Evolutionary conservation across 2,113 vertebrate species (phyloP), one percentile per base, ranked within the genome.

Genomic region (Periophthalmus modestus): DNA sequence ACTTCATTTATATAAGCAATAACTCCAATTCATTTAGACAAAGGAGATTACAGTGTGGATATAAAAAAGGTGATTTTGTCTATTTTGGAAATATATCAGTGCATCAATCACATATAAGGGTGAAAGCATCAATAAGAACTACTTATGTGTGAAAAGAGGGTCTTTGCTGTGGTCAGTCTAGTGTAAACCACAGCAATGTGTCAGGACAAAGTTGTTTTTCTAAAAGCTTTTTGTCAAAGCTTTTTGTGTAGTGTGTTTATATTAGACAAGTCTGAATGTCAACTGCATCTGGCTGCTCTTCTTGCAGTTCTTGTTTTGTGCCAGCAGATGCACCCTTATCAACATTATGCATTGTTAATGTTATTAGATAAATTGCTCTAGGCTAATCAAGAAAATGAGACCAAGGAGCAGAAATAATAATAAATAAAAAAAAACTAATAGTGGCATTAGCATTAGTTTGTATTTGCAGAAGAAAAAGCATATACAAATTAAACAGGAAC

Each of bases 391-490:
- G 33, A 13, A 81, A 71, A 75, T 28, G 52, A 75, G 24, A 63
- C 9, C 7, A 67, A 43, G 39, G 59, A 67, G 46, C 55, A 19
- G 66, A 61, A 65, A 66, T 34, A 75, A 73, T 62, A 72, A n/a
- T n/a, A n/a, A n/a, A n/a, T n/a, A n/a, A n/a, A n/a, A 59, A 79
- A 73, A 79, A 21, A 10, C 9, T n/a, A 55, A 19, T 52, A 39
- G 36, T 50, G 2, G 65, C 34, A 71, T 78, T 18, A 86, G 63
- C 71, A 75, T 0, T 2, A 75, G 74, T 68, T 34, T 47, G 28
- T 36, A 75, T 81, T 79, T 83, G 76, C 46, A 69, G 13, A 66
- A 34, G 61, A 55, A 55, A 55, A 7, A 55, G 15, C 3, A 1
- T 52, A 11, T 57, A 57, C 7, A 28, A 10, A 5, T 57, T 19